Evolutionary conservation across 2,797 vertebrate species (phyloP), one percentile per base, ranked within the genome.

Genomic region (Takifugu ocellatus): DNA sequence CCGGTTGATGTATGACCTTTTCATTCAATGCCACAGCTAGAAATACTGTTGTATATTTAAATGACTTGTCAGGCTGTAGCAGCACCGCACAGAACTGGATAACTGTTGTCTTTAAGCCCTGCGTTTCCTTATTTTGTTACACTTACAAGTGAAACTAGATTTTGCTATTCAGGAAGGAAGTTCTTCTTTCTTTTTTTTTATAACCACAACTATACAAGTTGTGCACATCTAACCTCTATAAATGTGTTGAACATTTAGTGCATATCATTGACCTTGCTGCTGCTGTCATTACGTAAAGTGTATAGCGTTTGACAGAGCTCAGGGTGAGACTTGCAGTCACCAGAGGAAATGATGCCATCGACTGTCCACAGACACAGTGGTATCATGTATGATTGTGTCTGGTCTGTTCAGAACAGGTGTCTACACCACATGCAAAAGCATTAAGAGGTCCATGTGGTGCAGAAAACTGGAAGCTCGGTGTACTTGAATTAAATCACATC

Each of bases 301-400:
- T 36, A 44, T 27, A 33, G 25, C 51, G 11, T 0, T 12, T 27
- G 49, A 52, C 26, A n/a, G 48, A 73, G 49, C 49, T 68, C 49
- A 59, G 64, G 55, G 65, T 81, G 77, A 77, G 33, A 72, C 78
- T 75, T 82, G 84, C 63, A 51, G 48, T 63, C 49, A 54, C 54
- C 16, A 51, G 64, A 84, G 79, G 84, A 88, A 86, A 68, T 76
- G 61, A 85, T 79, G 78, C 63, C 52, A 62, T 67, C 56, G 42
- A 21, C 25, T 3, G 27, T 59, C 57, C 54, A 65, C 53, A 59
- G 69, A 67, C 24, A 48, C 21, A 56, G 67, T 69, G 39, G 57
- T 65, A 47, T 66, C 74, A 74, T 59, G 56, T 59, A 29, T 0
- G 26, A 43, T 51, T 62, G 51, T 59, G 68, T 79, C 70, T 70